Evolutionary conservation across 2,888 invertebrate genomes (phyloP).

Genomic region (Epistrophe eligans): DNA sequence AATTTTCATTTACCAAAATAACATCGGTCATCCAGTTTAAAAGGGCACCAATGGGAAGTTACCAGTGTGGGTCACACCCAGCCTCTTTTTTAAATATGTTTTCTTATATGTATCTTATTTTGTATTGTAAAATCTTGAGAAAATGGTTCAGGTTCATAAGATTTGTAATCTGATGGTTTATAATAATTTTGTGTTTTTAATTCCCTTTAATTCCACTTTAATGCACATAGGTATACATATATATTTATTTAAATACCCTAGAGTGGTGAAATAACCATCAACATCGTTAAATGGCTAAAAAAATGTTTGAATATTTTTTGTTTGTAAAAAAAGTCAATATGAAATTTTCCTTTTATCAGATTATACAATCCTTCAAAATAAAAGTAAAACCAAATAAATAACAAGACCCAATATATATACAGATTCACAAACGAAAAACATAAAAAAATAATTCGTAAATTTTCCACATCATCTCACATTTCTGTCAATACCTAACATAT

Average conservation of each 20-base stretch:
- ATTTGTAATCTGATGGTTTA: too few species aligned
- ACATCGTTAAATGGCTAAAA: not conserved
- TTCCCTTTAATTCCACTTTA: too few species aligned
- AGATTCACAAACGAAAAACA: constrained; percentile 5
- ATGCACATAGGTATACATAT: too few species aligned
- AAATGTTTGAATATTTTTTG: not conserved
- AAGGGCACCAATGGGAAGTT: too few species aligned
- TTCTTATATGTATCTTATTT: too few species aligned
- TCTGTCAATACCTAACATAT: not conserved
- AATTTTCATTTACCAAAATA: too few species aligned
- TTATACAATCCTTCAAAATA: not conserved
- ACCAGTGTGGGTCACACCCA: too few species aligned
- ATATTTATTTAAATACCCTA: not conserved
- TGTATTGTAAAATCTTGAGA: too few species aligned
- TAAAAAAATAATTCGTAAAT: constrained; percentile 31
- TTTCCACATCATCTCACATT: constrained; percentile 46
- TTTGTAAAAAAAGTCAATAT: not conserved
- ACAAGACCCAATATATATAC: constrained; percentile 22
- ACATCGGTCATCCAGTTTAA: too few species aligned
- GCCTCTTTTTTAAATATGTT: too few species aligned
- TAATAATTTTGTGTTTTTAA: too few species aligned
- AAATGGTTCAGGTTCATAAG: too few species aligned
- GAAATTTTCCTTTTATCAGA: not conserved
- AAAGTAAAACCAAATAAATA: not conserved
- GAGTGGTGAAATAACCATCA: not conserved